A percentile compares a stretch with the other conserved stretches of the same genome.
These are phyloP conservation scores for Goniozus legneri DNA, from an alignment of 1,140 invertebrate species.

Conservation along the genomic window DNA sequence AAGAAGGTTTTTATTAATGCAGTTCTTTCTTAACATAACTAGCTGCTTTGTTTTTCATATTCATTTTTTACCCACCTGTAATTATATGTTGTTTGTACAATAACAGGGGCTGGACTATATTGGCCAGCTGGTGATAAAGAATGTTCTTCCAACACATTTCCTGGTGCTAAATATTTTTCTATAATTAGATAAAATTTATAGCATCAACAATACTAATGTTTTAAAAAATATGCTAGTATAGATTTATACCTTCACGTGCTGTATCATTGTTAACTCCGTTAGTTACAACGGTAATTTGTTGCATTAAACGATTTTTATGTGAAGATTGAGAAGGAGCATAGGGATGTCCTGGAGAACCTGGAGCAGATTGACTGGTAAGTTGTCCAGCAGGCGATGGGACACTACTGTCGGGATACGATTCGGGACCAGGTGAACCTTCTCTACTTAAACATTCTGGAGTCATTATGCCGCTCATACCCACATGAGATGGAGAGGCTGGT, in stretches of 20 bases:
- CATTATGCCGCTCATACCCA: slow-evolving; percentile 77
- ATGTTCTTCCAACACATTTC: slow-evolving; percentile 50
- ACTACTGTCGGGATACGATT: slow-evolving; percentile 58
- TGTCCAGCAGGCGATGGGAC: slow-evolving; percentile 56
- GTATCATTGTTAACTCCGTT: slow-evolving; percentile 60
- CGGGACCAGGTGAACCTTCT: slow-evolving; percentile 75
- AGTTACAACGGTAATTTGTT: slow-evolving; percentile 63
- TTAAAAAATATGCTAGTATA: slow-evolving; percentile 6
- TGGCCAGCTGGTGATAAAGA: slow-evolving; percentile 53
- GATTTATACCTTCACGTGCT: slow-evolving; percentile 54
- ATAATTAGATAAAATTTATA: slow-evolving; percentile 12
- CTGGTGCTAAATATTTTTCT: slow-evolving; percentile 54
- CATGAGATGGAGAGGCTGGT: slow-evolving; percentile 88
- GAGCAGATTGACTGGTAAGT: slow-evolving; percentile 65
- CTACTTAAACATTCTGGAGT: slow-evolving; percentile 85
- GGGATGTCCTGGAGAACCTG: slow-evolving; percentile 64
- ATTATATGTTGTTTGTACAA: slow-evolving; percentile 57
- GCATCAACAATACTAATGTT: no score
- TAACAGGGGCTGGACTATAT: slow-evolving; percentile 55
- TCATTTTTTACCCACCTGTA: slow-evolving; percentile 42
- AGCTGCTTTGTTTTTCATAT: neutral
- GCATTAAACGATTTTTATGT: slow-evolving; percentile 56
- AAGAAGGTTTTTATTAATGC: no score
- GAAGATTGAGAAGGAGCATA: slow-evolving; percentile 52
- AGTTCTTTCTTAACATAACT: neutral